Conservation (phyloP, 2,113 vertebrate genomes). For the Sebastes schlegelii region DNA sequence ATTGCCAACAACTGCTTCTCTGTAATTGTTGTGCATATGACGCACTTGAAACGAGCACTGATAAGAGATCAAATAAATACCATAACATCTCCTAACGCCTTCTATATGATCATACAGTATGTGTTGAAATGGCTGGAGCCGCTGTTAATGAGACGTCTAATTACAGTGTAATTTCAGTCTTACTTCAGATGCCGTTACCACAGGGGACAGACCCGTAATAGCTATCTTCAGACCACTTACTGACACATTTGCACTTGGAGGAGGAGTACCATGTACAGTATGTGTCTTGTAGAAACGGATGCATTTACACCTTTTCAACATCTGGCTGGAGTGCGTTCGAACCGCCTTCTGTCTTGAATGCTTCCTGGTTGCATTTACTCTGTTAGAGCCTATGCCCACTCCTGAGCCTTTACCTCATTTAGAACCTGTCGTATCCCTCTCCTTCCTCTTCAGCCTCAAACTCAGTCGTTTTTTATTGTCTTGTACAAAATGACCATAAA, state of each 20-base stretch:
- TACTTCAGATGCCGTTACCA: neutral
- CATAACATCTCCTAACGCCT: neutral
- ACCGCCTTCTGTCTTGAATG: neutral
- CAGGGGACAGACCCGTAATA: neutral
- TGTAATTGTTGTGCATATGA: neutral
- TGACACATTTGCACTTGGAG: neutral
- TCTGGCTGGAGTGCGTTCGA: neutral
- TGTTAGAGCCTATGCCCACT: neutral
- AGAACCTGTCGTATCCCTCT: constrained; percentile 8
- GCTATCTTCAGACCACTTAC: neutral
- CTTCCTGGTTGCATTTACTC: neutral
- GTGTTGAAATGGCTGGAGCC: neutral
- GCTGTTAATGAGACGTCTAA: neutral
- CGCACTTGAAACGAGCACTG: neutral
- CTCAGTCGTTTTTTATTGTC: neutral
- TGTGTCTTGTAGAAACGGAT: neutral
- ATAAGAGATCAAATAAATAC: neutral
- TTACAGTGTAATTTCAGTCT: constrained; percentile 1
- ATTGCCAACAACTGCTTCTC: neutral
- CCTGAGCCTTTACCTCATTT: constrained; percentile 8
- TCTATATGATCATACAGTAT: neutral
- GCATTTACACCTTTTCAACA: neutral
- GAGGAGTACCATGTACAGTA: no score
- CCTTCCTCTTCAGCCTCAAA: neutral
- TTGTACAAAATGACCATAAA: constrained; percentile 7